Evolutionary conservation across 2,113 vertebrate species (phyloP).

Genomic region (Tamias sibiricus): DNA sequence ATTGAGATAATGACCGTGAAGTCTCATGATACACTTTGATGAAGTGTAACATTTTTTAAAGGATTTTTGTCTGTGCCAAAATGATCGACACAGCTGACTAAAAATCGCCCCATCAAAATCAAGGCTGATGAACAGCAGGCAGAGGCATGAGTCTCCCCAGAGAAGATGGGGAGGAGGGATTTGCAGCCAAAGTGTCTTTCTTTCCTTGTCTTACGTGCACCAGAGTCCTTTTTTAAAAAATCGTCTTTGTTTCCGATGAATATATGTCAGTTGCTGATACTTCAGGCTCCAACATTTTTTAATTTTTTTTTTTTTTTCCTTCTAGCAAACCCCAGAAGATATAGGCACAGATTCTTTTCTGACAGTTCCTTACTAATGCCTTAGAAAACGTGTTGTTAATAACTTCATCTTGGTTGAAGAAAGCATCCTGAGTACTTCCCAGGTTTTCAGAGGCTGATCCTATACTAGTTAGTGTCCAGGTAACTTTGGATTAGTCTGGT

Average conservation of each 20-base stretch:
- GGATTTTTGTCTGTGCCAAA: slow-evolving; percentile 91
- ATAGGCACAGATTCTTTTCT: slow-evolving; percentile 57
- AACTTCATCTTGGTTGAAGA: neutral
- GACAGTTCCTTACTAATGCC: slow-evolving; percentile 38
- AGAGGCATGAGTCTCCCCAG: slow-evolving; percentile 85
- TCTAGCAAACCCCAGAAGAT: slow-evolving; percentile 62
- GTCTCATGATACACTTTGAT: slow-evolving; percentile 93
- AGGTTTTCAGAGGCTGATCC: neutral
- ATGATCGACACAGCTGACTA: slow-evolving; percentile 91
- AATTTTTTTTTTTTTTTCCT: neutral
- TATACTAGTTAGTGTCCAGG: neutral
- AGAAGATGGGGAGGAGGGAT: slow-evolving; percentile 81
- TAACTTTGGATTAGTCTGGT: slow-evolving; percentile 22
- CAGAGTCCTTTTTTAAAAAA: slow-evolving; percentile 69
- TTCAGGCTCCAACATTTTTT: slow-evolving; percentile 62
- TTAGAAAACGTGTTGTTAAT: slow-evolving; percentile 26
- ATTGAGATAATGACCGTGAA: slow-evolving; percentile 93
- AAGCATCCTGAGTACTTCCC: neutral
- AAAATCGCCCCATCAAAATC: slow-evolving; percentile 90
- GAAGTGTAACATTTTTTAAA: slow-evolving; percentile 93
- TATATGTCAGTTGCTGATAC: slow-evolving; percentile 77
- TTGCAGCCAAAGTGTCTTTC: slow-evolving; percentile 82
- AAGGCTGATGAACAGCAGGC: slow-evolving; percentile 89
- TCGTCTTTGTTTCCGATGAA: slow-evolving; percentile 84
- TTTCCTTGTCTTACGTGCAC: slow-evolving; percentile 70